Conservation (phyloP, 2,113 vertebrate species). For the Psephotus haematonotus region DNA sequence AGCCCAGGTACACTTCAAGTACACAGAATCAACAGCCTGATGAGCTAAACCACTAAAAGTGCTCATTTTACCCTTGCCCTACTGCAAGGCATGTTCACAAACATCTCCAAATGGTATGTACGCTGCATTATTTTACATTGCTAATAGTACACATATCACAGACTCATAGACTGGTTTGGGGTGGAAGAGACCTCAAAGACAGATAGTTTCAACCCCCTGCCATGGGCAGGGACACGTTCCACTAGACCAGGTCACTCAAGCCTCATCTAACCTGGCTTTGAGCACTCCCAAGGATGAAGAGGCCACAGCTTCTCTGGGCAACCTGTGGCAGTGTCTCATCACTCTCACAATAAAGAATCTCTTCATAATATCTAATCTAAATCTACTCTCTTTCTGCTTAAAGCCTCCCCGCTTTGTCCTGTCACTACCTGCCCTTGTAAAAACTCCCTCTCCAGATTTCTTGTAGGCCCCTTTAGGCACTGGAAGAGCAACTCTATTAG, state of each 20-base stretch:
- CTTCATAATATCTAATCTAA: background rate
- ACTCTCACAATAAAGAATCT: background rate
- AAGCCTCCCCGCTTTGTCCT: background rate
- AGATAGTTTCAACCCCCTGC: background rate
- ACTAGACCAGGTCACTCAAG: background rate
- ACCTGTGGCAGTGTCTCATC: background rate
- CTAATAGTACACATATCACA: background rate
- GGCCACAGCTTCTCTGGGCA: background rate
- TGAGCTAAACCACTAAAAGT: background rate
- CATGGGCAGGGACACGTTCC: background rate
- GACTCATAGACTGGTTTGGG: background rate
- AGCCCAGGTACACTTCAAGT: background rate
- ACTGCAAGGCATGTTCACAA: background rate
- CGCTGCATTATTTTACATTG: background rate
- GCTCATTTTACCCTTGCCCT: background rate
- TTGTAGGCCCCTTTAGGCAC: background rate
- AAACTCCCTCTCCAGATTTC: background rate
- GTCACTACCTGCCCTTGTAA: background rate
- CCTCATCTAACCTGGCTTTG: background rate
- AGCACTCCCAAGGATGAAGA: background rate
- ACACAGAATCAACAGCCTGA: background rate
- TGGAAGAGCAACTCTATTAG: background rate
- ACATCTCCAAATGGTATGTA: background rate
- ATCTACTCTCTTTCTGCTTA: background rate
- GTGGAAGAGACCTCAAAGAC: background rate